phyloP scores from a whole-genome alignment of 2,113 vertebrate genomes.

The Callipepla californica region DNA sequence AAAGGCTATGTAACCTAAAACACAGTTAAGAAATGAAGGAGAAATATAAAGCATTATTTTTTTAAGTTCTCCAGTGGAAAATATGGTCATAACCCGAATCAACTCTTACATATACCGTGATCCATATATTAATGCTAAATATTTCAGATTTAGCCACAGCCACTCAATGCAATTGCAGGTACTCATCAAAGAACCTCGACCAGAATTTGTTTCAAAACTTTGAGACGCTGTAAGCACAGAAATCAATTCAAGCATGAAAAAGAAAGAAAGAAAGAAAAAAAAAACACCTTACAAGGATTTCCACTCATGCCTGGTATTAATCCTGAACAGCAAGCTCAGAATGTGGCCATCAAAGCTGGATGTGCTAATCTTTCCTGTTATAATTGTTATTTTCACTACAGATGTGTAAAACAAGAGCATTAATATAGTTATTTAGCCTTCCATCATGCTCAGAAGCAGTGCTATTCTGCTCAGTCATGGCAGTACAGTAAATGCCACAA shows the following conservation, averaged over 20 bases:
- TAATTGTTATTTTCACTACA: background rate
- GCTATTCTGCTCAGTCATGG: background rate
- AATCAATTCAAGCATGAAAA: background rate
- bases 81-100: background rate
- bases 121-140: background rate
- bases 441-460: background rate
- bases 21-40: background rate
- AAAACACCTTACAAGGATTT: conserved; percentile 15
- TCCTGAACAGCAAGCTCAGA: background rate
- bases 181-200: background rate
- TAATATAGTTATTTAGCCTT: background rate
- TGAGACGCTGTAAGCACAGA: background rate
- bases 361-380: background rate
- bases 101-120: background rate
- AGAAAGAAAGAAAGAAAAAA: background rate
- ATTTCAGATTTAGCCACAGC: background rate
- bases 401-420: background rate
- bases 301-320: background rate
- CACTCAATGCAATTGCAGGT: background rate
- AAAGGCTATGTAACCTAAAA: background rate
- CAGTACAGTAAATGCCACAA: background rate
- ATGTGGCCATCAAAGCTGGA: background rate
- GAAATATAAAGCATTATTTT: background rate
- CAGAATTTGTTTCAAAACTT: background rate
- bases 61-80: background rate